These are phyloP conservation scores for Hafferia zeledoni DNA, from an alignment of 2,797 vertebrate species.

Conservation along the genomic window DNA sequence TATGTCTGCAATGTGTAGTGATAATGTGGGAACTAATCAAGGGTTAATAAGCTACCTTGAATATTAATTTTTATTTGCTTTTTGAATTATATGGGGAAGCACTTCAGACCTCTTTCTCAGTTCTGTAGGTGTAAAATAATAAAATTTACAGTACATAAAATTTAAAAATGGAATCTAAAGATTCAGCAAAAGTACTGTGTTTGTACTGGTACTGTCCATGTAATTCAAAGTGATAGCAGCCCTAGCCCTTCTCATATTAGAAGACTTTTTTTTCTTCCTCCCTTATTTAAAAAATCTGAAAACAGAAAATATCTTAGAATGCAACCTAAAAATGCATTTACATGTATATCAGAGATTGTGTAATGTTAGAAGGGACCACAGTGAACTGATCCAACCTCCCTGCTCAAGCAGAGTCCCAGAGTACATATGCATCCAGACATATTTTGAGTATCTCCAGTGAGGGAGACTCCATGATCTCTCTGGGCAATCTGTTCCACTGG, in stretches of 20 bases:
- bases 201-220: neutral
- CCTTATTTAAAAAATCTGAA: neutral
- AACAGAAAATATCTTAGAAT: neutral
- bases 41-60: neutral
- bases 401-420: neutral
- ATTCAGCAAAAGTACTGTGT: neutral
- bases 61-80: neutral
- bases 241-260: neutral
- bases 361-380: neutral
- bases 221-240: neutral
- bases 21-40: neutral
- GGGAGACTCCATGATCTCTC: neutral
- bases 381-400: neutral
- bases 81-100: neutral
- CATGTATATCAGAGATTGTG: neutral
- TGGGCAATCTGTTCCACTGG: neutral
- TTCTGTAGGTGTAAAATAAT: neutral
- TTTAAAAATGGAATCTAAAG: neutral
- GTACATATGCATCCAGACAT: neutral
- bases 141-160: neutral
- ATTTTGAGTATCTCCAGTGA: neutral
- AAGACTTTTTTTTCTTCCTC: neutral
- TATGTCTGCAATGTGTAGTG: neutral
- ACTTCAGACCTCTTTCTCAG: neutral
- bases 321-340: neutral